phyloP scores from a whole-genome alignment of 2,797 vertebrate species.

The Macropus fuliginosus region DNA sequence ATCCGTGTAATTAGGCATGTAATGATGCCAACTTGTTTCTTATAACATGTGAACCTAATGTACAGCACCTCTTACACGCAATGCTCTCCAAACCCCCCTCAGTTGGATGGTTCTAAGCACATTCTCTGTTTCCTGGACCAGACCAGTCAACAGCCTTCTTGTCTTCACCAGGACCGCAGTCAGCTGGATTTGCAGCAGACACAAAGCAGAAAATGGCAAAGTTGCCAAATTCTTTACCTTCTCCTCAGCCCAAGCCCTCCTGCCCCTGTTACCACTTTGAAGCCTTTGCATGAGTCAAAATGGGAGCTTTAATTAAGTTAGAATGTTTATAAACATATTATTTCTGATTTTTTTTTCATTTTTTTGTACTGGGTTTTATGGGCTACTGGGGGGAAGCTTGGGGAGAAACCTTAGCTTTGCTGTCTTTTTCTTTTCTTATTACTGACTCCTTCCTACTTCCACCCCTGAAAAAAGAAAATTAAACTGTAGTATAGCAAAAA shows the following conservation, averaged over 20 bases:
- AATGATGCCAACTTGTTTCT: background rate
- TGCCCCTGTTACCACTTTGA: background rate
- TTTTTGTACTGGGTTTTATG: background rate
- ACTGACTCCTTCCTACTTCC: background rate
- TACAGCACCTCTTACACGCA: background rate
- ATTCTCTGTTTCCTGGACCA: slow-evolving; percentile 8
- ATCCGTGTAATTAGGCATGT: background rate
- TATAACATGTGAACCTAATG: rapidly evolving
- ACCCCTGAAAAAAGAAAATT: background rate
- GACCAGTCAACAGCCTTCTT: background rate
- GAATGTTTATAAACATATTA: slow-evolving; percentile 46
- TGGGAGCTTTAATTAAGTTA: slow-evolving; percentile 33
- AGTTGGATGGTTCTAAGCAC: background rate
- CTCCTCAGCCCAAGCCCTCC: background rate
- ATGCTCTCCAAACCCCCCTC: background rate
- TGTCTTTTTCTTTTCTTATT: background rate
- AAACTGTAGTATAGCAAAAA: background rate
- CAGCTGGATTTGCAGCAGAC: slow-evolving; percentile 18
- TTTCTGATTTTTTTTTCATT: background rate
- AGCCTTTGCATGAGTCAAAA: background rate
- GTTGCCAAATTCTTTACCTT: slow-evolving; percentile 47
- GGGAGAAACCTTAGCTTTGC: background rate
- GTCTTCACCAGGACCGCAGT: slow-evolving; percentile 55
- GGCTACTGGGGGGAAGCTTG: background rate
- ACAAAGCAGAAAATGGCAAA: slow-evolving; percentile 51